These are phyloP conservation scores for Entelurus aequoreus DNA, from an alignment of 2,113 vertebrate species.

Conservation along the genomic window DNA sequence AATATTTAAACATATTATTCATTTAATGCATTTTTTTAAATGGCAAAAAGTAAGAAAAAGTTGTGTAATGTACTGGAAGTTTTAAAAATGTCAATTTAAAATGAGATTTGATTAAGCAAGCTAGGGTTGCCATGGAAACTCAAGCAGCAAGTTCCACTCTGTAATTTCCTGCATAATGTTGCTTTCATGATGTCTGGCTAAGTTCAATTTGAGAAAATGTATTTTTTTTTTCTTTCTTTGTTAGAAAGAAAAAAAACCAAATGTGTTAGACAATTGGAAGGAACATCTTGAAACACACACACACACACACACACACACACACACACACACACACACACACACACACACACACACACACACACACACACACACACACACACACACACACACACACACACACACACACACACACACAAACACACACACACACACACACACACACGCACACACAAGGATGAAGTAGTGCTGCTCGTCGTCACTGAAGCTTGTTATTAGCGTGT, in stretches of 20 bases:
- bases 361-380: too few species aligned
- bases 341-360: neutral
- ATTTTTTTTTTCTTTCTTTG: neutral
- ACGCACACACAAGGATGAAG: constrained; percentile 3
- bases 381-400: too few species aligned
- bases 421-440: neutral
- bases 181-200: neutral
- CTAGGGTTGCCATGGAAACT: neutral
- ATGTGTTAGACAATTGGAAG: too few species aligned
- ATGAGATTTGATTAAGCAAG: too few species aligned
- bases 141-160: neutral
- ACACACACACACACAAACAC: too few species aligned
- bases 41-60: too few species aligned
- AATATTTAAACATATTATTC: too few species aligned
- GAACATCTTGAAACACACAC: neutral
- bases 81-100: too few species aligned
- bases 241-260: too few species aligned
- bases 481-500: constrained; percentile 71
- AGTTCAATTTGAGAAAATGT: neutral
- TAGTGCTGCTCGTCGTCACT: constrained; percentile 41
- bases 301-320: too few species aligned
- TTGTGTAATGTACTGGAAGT: too few species aligned
- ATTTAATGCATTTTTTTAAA: too few species aligned
- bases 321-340: neutral
- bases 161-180: neutral